Base-by-base conservation (phyloP, 64 coral and sea anemone species). In the Stichodactyla mertensii region DNA sequence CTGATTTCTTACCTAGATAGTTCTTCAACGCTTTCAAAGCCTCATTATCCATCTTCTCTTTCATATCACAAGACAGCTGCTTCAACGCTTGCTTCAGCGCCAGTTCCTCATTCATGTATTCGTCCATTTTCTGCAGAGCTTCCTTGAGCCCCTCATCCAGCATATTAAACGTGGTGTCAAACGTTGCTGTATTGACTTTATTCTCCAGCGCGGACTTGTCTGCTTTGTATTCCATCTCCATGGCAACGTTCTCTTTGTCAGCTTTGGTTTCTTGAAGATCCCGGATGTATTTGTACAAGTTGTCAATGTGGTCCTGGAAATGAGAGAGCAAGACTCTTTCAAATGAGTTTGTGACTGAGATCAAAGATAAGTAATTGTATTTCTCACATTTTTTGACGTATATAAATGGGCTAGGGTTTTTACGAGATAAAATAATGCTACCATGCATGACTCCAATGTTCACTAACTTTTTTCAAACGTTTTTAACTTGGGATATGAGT, bases 71-170 rank as follows among this genome's bases (percentile, higher is more conserved):
- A 4, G 95, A 98, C 14, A 98, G 55, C 56, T 94, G 90, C n/a
- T 87, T 88, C 87, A 98, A 57, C 31, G 95, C 92, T 53, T 98
- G 83, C 64, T 98, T 98, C 28, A 98, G 52, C 2, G 95, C 92
- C 92, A 92, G 67, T 77, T 98, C 95, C 82, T 98, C 95, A 77
- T 98, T 98, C 95, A 98, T 92, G 27, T 98, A 98, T 13, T 98
- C 95, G 54, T 98, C 95, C 95, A 98, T 98, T 84, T 98, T 98
- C 51, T 98, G 95, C 62, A 98, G 64, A 2, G 95, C 92, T 66
- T 98, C 95, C 64, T 88, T 90, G 5, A 98, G 78, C 16, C 95
- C 95, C 56, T 92, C 89, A 51, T 94, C 95, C 31, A 98, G 85
- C 79, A 89, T 98, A 80, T 80, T 89, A 45, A 98, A 98, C 13